phyloP scores from a whole-genome alignment of 2,797 vertebrate genomes.

The Chaetophractus vellerosus region DNA sequence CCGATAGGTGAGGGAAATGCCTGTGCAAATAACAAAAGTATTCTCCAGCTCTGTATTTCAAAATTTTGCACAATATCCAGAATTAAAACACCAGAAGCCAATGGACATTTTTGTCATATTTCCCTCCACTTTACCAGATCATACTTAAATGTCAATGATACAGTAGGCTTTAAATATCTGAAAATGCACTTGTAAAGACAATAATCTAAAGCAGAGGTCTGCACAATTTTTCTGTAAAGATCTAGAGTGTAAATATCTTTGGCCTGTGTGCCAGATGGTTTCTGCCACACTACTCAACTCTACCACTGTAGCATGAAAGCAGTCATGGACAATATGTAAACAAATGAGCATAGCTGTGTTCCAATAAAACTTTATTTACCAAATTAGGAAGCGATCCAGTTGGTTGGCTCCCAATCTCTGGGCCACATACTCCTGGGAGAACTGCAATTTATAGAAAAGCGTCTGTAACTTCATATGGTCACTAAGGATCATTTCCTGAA shows the following conservation, averaged over 20 bases:
- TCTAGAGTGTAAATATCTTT: slow-evolving; percentile 47
- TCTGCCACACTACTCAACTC: slow-evolving; percentile 27
- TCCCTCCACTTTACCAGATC: neutral
- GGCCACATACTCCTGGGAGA: neutral
- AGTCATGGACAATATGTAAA: slow-evolving; percentile 49
- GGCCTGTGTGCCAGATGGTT: slow-evolving; percentile 41
- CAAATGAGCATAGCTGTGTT: slow-evolving; percentile 45
- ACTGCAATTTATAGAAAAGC: slow-evolving; percentile 32
- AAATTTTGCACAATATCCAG: neutral
- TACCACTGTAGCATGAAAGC: neutral
- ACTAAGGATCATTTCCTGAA: neutral
- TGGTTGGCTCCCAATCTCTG: neutral
- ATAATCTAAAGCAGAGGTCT: neutral
- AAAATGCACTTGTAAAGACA: slow-evolving; percentile 5
- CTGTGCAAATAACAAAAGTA: slow-evolving; percentile 20
- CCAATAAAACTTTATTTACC: slow-evolving; percentile 81
- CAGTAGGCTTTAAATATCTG: slow-evolving; percentile 7
- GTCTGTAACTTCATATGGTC: neutral
- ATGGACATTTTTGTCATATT: neutral
- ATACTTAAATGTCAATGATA: neutral
- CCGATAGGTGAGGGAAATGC: neutral
- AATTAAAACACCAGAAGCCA: slow-evolving; percentile 9
- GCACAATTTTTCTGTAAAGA: neutral
- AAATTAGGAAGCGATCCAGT: slow-evolving; percentile 12
- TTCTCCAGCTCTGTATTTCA: neutral